phyloP scores from a whole-genome alignment of 1,140 invertebrate species.

The Drosophila quadrilineata region DNA sequence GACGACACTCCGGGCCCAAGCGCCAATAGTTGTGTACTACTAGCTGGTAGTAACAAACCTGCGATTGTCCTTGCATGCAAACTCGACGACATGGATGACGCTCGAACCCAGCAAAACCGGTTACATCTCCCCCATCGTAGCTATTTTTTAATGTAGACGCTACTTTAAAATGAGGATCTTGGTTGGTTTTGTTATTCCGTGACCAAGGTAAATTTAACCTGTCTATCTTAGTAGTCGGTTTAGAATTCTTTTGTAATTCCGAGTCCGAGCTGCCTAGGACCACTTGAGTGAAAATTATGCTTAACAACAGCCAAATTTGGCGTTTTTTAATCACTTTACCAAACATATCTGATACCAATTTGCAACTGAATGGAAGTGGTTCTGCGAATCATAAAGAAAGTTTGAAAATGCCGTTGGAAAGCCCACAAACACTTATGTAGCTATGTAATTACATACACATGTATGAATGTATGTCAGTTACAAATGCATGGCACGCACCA shows the following conservation, averaged over 20 bases:
- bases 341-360: slow-evolving; percentile 37
- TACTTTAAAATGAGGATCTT: neutral
- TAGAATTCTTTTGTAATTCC: neutral
- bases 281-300: too few relatives aligned
- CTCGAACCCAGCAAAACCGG: slow-evolving; percentile 50
- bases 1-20: slow-evolving; percentile 83
- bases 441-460: too few relatives aligned
- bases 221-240: slow-evolving; percentile 33
- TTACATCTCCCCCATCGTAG: slow-evolving; percentile 48
- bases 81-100: slow-evolving; percentile 68
- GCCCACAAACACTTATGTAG: too few relatives aligned
- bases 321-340: too few relatives aligned
- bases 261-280: too few relatives aligned
- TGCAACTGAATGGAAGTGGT: slow-evolving; percentile 44
- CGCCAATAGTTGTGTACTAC: slow-evolving; percentile 69
- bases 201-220: slow-evolving; percentile 53
- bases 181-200: slow-evolving; percentile 44
- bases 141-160: slow-evolving; percentile 49
- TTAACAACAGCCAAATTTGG: too few relatives aligned
- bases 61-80: slow-evolving; percentile 61
- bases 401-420: slow-evolving; percentile 36
- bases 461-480: too few relatives aligned
- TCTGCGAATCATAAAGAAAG: slow-evolving; percentile 53
- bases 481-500: slow-evolving; percentile 50
- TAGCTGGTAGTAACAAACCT: slow-evolving; percentile 69